Percentiles rank a stretch among this genome's conserved stretches.
Evolutionary conservation across 2,888 invertebrate species (phyloP).

Genomic region (Lumbricus terrestris): DNA sequence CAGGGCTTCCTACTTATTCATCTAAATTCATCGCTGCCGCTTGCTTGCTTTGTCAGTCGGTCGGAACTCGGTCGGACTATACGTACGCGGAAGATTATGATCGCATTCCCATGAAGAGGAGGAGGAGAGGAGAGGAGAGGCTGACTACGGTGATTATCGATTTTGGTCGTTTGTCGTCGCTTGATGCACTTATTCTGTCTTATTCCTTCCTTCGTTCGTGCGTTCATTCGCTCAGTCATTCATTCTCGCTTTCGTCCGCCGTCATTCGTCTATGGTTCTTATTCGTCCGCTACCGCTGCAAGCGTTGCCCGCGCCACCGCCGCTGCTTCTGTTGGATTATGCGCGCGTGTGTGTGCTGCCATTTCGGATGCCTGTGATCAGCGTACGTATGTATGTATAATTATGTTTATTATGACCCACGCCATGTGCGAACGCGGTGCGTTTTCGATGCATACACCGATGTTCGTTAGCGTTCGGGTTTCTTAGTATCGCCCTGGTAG

Average conservation of each 20-base stretch:
- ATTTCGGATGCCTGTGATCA: background rate
- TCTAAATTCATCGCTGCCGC: background rate
- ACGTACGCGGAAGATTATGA: background rate
- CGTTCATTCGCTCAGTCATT: background rate
- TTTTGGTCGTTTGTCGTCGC: background rate
- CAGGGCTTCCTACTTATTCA: background rate
- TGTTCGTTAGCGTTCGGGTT: background rate
- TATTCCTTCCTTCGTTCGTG: background rate
- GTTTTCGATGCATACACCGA: background rate
- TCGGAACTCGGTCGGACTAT: background rate
- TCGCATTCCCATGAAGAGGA: background rate
- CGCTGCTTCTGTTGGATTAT: background rate
- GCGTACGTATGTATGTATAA: slow-evolving; percentile 3
- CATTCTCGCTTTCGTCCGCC: background rate
- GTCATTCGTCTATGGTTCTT: background rate
- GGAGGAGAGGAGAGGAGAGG: too few species aligned
- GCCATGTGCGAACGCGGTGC: background rate
- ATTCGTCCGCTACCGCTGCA: background rate
- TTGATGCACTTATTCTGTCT: background rate
- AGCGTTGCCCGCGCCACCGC: background rate
- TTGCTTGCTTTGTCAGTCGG: background rate
- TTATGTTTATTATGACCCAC: background rate
- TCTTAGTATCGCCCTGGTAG: background rate
- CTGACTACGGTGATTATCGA: slow-evolving; percentile 13
- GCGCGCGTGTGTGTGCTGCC: background rate